A percentile compares a stretch with the other conserved stretches of the same genome.
These are phyloP conservation scores for Macroglossus sobrinus DNA, from an alignment of 2,113 vertebrate species.

Conservation along the genomic window DNA sequence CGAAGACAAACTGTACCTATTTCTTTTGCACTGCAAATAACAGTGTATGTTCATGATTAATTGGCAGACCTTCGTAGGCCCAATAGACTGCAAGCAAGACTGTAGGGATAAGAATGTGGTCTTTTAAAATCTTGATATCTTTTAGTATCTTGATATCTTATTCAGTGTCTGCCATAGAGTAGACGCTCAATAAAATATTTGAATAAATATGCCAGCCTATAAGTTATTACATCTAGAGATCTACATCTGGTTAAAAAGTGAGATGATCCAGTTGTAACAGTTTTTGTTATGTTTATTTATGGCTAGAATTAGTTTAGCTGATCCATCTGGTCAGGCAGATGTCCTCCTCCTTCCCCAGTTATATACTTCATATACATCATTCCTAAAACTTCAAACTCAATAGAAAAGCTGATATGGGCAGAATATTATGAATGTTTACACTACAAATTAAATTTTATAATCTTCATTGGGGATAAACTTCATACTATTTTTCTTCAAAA, in stretches of 20 bases:
- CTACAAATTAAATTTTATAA: constrained; percentile 25
- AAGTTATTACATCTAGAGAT: background rate
- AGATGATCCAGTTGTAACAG: background rate
- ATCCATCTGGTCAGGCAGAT: background rate
- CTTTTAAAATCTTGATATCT: background rate
- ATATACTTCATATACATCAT: background rate
- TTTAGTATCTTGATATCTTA: background rate
- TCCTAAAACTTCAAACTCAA: background rate
- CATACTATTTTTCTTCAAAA: background rate
- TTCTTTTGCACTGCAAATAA: background rate
- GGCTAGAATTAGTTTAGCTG: background rate
- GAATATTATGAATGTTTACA: background rate
- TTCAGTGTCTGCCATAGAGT: background rate
- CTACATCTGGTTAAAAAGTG: background rate
- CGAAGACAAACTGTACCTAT: background rate
- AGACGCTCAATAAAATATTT: background rate
- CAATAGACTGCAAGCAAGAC: background rate
- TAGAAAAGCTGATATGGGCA: background rate
- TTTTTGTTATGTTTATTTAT: background rate
- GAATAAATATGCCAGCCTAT: background rate
- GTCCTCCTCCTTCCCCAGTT: background rate
- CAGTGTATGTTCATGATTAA: background rate
- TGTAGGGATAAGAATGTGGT: background rate
- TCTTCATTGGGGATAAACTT: background rate
- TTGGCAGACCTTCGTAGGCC: background rate